phyloP scores from a whole-genome alignment of 1,140 invertebrate species.

The Babylonia areolata region DNA sequence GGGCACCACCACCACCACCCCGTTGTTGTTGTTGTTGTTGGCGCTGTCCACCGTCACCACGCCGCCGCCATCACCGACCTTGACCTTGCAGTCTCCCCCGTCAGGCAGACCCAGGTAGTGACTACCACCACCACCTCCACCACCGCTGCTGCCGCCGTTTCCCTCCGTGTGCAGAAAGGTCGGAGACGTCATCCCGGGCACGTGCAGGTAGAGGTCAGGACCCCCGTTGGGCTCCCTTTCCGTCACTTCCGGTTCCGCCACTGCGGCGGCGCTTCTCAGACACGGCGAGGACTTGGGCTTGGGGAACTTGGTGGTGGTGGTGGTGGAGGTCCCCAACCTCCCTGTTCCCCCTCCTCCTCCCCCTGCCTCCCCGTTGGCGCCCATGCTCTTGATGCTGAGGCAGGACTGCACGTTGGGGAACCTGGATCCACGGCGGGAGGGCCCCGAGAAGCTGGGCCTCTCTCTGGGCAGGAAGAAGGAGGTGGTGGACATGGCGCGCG shows the following conservation, averaged over 20 bases:
- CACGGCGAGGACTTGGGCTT: background rate
- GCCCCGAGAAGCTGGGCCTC: constrained; percentile 29
- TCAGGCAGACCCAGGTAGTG: background rate
- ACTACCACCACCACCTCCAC: no score
- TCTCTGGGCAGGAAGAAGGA: constrained; percentile 45
- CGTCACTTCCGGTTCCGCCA: no score
- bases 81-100: no score
- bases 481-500: constrained; percentile 39
- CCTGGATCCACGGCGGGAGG: background rate
- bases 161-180: background rate
- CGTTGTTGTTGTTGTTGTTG: no score
- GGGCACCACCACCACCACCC: no score
- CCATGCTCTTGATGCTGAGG: constrained; percentile 33
- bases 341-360: no score
- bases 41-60: no score
- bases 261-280: background rate
- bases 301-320: background rate
- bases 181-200: no score
- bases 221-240: constrained; percentile 1
- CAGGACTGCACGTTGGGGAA: constrained; percentile 21
- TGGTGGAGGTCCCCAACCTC: no score
- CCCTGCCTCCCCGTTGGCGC: background rate
- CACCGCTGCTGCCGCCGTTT: background rate
- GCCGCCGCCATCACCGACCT: no score
- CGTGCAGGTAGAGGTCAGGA: no score